Evolutionary conservation across 2,888 invertebrate species (phyloP).

Genomic region (Lepidonotus clava): DNA sequence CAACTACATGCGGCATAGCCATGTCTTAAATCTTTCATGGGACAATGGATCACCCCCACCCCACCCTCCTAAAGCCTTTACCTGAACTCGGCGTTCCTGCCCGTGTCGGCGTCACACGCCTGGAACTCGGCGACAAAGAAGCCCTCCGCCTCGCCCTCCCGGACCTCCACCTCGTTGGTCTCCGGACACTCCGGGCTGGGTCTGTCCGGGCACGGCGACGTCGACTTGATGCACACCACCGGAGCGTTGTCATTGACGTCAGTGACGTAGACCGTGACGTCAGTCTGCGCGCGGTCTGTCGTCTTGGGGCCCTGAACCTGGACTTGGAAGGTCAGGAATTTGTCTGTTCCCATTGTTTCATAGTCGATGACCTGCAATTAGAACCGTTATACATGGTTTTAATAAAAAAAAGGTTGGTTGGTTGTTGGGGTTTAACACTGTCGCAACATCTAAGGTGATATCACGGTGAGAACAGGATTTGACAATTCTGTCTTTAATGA

Average conservation of each 20-base stretch:
- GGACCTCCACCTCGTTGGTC: not conserved
- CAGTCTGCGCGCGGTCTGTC: conserved; percentile 32
- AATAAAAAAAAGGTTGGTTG: not conserved
- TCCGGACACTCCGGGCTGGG: not conserved
- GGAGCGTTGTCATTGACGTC: conserved; percentile 99
- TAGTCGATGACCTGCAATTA: conserved; percentile 61
- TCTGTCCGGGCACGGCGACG: not conserved
- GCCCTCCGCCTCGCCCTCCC: not conserved
- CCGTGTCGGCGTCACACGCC: not conserved
- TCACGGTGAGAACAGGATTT: too few species aligned
- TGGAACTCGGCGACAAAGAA: not conserved
- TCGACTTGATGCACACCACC: conserved; percentile 84
- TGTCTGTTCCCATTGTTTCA: conserved; percentile 55
- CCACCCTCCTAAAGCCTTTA: not conserved
- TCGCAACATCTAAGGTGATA: too few species aligned
- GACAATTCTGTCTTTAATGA: too few species aligned
- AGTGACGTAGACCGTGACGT: conserved; percentile 81
- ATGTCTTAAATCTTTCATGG: too few species aligned
- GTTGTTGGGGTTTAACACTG: too few species aligned
- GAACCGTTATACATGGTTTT: not conserved
- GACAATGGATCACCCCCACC: too few species aligned
- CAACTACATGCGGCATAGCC: too few species aligned
- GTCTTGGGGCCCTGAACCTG: conserved; percentile 56
- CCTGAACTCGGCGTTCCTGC: not conserved
- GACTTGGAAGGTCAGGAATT: conserved; percentile 56